These are phyloP conservation scores for Callosobruchus maculatus DNA, from an alignment of 2,888 invertebrate genomes.

Conservation along the genomic window DNA sequence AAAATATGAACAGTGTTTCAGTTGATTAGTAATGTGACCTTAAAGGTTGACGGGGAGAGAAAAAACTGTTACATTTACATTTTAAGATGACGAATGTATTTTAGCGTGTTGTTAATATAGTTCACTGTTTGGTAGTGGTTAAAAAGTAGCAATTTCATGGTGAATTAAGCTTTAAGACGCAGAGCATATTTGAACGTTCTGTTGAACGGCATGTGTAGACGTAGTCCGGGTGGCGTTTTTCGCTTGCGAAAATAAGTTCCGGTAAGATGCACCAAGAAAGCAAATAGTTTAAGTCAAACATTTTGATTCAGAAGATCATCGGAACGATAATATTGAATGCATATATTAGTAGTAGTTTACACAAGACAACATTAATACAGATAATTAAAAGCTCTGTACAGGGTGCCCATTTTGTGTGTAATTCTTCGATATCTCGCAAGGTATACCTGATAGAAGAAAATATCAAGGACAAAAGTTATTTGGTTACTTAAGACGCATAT, in stretches of 20 bases:
- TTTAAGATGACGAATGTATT: background rate
- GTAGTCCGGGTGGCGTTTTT: background rate
- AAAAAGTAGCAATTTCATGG: background rate
- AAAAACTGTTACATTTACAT: background rate
- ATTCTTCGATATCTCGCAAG: no score
- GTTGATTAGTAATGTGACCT: conserved; percentile 9
- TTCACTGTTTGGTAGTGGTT: background rate
- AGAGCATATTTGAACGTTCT: background rate
- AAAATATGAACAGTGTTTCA: background rate
- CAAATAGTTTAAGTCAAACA: no score
- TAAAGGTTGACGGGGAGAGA: conserved; percentile 8
- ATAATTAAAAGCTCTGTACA: no score
- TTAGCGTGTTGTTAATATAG: background rate
- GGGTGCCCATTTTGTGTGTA: no score
- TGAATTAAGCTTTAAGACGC: background rate
- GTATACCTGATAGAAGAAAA: no score
- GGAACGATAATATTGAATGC: no score
- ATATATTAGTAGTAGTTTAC: no score
- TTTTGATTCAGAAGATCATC: no score
- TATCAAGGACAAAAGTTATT: no score
- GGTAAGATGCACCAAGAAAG: background rate
- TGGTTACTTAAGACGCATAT: no score
- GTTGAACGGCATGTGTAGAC: background rate
- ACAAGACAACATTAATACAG: no score
- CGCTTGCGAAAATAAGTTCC: background rate